Percentiles rank a stretch among this genome's conserved stretches.
These are phyloP conservation scores for Cerceris rybyensis DNA, from an alignment of 2,888 invertebrate genomes.

Conservation along the genomic window DNA sequence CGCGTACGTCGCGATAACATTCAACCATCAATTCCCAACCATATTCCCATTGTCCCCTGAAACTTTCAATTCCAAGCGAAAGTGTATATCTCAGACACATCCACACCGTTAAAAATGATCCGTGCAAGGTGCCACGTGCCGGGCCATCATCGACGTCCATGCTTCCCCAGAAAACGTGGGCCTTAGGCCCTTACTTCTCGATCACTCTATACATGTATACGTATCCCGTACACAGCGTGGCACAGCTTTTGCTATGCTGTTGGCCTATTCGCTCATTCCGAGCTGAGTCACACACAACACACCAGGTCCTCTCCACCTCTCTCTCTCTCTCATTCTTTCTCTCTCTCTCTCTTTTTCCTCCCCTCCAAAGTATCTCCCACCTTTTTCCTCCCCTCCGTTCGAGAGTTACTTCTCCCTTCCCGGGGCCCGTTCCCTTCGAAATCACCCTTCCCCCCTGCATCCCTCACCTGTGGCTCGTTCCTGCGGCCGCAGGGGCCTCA, in stretches of 20 bases:
- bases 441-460: constrained; percentile 33
- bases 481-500: constrained; percentile 67
- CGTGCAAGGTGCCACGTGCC: constrained; percentile 44
- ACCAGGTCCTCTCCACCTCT: constrained; percentile 54
- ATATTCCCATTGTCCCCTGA: not conserved
- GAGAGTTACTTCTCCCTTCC: constrained; percentile 21
- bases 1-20: not conserved
- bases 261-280: constrained; percentile 74
- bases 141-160: constrained; percentile 18
- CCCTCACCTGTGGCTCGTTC: constrained; percentile 61
- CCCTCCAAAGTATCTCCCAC: constrained; percentile 35
- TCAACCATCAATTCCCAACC: not conserved
- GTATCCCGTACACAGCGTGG: constrained; percentile 57
- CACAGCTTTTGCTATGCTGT: constrained; percentile 67
- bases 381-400: constrained; percentile 31
- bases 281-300: constrained; percentile 75
- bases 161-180: constrained; percentile 27
- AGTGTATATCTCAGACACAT: not conserved
- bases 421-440: constrained; percentile 9
- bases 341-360: constrained; percentile 5
- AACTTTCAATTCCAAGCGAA: not conserved
- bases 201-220: constrained; percentile 55
- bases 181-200: constrained; percentile 58
- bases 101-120: not conserved
- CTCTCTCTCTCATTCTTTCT: constrained; percentile 25